phyloP scores from a whole-genome alignment of 2,113 vertebrate species.

The Corythornis cristatus region DNA sequence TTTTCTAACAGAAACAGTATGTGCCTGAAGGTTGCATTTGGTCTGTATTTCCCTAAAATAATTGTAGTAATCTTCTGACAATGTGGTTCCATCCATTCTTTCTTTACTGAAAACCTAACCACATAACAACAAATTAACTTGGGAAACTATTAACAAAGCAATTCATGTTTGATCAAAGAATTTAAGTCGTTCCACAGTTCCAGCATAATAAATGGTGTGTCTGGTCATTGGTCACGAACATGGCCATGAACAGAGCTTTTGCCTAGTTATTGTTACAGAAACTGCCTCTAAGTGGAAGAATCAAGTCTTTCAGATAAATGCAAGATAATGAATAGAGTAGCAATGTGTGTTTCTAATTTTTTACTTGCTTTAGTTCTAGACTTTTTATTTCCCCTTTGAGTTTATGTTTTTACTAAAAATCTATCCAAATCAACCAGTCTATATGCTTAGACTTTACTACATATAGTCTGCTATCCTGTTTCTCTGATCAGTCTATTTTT shows the following conservation, averaged over 20 bases:
- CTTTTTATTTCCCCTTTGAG: background rate
- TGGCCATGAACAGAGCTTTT: background rate
- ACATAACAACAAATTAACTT: background rate
- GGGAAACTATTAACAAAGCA: background rate
- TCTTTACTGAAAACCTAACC: background rate
- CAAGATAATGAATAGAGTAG: background rate
- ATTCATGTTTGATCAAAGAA: background rate
- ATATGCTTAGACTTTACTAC: background rate
- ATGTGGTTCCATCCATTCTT: background rate
- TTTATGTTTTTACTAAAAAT: background rate
- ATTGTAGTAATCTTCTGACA: background rate
- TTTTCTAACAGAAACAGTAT: background rate
- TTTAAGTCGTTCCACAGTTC: background rate
- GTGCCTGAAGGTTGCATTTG: background rate
- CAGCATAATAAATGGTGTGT: background rate
- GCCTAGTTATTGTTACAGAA: background rate
- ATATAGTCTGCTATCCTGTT: background rate
- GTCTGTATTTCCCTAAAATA: background rate
- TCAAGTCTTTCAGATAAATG: background rate
- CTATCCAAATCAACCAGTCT: background rate
- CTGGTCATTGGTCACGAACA: background rate
- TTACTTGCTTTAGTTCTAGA: background rate
- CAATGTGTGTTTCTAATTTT: background rate
- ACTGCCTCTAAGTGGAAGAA: background rate
- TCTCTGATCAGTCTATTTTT: constrained; percentile 9